Base-by-base conservation (phyloP, 2,888 invertebrate species). In the Lasiommata megera region DNA sequence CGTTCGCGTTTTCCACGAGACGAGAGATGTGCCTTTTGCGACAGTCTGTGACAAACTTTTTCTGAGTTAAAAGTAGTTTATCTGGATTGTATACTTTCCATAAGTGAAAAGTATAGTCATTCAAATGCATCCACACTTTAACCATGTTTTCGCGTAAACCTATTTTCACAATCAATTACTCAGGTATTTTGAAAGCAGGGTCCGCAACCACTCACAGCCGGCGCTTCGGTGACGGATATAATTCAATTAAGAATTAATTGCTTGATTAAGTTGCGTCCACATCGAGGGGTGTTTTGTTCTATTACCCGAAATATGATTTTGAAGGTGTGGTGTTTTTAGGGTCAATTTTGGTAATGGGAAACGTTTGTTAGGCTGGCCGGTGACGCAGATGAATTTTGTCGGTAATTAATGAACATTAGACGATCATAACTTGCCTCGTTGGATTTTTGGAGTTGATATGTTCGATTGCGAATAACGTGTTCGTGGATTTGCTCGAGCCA, bases 241-340 rank as follows among this genome's bases (percentile, higher is more conserved):
- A 89, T 87, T 82, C 83, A 85, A 88, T 88, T 88, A 88, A 80
- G 78, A 79, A 77, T 83, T 87, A 89, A 89, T 88, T 88, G 88
- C 76, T 77, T 84, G 84, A 88, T 90, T 82, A 88, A 88, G 88
- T 86, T 81, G 81, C 75, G 79, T 76, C 79, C 73, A 70, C 69
- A 67, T 63, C 76, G 72, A 73, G 69, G 69, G 74, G 78, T 71
- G 76, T 79, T 78, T 84, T 83, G 82, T 86, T 81, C 75, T 77
- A 82, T 80, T 80, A 78, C 74, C 72, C 73, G 80, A 82, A 87
- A 85, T 84, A 87, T 85, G 82, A 84, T 87, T 85, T 84, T 72
- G 77, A 73, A 81, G 82, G 84, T 81, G 84, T 73, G 80, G 76
- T 72, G 63, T 72, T 76, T 74, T 67, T 68, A 66, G 67, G 71